Evolutionary conservation across 2,888 invertebrate genomes (phyloP), one percentile per base, ranked within the genome.

Genomic region (Melangyna quadrimaculata): DNA sequence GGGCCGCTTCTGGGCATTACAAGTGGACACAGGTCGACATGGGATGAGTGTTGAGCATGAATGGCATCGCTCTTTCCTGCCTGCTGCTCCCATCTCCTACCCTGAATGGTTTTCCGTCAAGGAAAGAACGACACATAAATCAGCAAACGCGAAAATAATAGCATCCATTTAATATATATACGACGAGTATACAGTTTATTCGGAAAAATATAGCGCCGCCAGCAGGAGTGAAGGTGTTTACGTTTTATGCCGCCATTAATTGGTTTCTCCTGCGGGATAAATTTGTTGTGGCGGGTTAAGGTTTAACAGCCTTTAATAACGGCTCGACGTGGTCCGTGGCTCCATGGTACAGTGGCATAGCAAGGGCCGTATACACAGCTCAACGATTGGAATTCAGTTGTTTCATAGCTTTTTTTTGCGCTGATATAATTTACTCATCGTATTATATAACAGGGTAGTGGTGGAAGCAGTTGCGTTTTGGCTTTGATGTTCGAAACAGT

Each of bases 241-340:
- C 71, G 29, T 75, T 77, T 81, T 69, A 81, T 81, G 69, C 72
- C 69, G 81, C 51, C 81, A 86, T 86, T 86, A 80, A 86, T 86
- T 73, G 86, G 77, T 74, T 77, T 80, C 80, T 79, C 84, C 79
- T 79, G 71, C 37, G 71, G 84, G 84, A 79, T 71, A 67, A 75
- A 84, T 75, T 84, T 79, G 74, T 75, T 74, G 84, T 65, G 73
- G 78, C 74, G 40, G 69, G 48, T 45, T 65, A 72, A 65, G 63
- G 63, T 84, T 75, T 74, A 51, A 67, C 74, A 65, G 72, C 79
- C 83, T 45, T 57, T 24, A 67, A 67, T 67, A 67, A 67, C 65
- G 45, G 43, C 61, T 40, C 48, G 27, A 24, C 57, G 59, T 35
- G 35, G 45, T n/a, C n/a, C n/a, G n/a, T n/a, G n/a, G n/a, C n/a